Percentiles rank a stretch among this genome's conserved stretches.
phyloP scores from a whole-genome alignment of 53 echinoderm and acorn worm genomes.

The Zoroaster sp. region DNA sequence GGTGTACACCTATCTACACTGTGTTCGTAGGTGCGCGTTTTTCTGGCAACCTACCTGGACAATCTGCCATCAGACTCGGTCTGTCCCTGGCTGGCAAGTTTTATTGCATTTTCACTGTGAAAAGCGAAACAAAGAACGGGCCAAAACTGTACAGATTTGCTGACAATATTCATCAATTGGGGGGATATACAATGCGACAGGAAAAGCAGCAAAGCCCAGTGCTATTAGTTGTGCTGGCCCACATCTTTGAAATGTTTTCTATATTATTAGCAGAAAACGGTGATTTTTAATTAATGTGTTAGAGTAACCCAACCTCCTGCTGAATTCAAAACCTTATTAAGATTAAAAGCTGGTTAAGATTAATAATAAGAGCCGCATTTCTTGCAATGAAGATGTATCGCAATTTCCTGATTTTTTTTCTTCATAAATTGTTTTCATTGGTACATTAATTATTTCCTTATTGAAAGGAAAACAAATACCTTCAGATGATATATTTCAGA shows the following conservation, averaged over 20 bases:
- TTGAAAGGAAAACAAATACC: too few species aligned
- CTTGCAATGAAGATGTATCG: too few species aligned
- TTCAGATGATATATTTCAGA: too few species aligned
- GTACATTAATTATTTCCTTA: too few species aligned
- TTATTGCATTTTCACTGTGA: conserved; percentile 51
- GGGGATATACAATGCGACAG: neutral
- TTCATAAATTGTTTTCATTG: too few species aligned
- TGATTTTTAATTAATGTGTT: neutral
- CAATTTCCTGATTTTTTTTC: too few species aligned
- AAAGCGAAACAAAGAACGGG: conserved; percentile 18
- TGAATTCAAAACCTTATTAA: neutral
- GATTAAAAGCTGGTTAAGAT: neutral
- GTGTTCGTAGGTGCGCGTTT: neutral
- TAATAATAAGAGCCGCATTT: neutral
- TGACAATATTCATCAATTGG: neutral
- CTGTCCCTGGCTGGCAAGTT: conserved; percentile 17
- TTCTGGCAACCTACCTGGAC: conserved; percentile 36
- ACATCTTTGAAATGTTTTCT: neutral
- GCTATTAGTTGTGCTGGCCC: neutral
- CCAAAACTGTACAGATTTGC: conserved; percentile 1
- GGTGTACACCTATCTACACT: too few species aligned
- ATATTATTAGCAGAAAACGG: neutral
- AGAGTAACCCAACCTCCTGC: neutral
- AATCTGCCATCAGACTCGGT: neutral
- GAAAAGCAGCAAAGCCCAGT: neutral